These are phyloP conservation scores for Manis pentadactyla DNA, from an alignment of 2,797 vertebrate genomes.

Conservation along the genomic window DNA sequence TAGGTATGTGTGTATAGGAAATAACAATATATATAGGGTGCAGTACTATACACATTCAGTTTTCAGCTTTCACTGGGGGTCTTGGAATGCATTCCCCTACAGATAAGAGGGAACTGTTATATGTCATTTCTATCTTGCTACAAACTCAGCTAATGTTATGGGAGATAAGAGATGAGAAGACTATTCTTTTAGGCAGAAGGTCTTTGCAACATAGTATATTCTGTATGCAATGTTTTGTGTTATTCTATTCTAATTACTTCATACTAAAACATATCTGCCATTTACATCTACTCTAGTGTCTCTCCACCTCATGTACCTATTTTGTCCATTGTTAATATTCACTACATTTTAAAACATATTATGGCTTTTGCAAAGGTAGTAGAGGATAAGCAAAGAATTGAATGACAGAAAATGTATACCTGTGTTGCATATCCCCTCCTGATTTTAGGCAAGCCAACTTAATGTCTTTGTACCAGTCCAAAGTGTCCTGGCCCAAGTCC, in stretches of 20 bases:
- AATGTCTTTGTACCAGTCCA: background rate
- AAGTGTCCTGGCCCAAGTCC: background rate
- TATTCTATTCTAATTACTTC: background rate
- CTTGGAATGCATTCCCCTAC: background rate
- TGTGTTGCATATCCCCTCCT: background rate
- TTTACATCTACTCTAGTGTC: background rate
- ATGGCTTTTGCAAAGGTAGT: background rate
- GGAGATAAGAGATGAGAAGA: background rate
- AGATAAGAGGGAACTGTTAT: background rate
- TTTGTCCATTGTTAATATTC: background rate
- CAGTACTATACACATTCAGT: background rate
- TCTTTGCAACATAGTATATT: background rate
- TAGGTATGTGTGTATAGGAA: background rate
- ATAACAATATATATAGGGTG: background rate
- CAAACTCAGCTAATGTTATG: background rate
- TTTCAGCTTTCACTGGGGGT: background rate
- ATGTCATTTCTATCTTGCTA: background rate
- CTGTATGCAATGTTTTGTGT: background rate
- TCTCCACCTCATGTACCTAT: background rate
- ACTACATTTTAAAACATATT: background rate
- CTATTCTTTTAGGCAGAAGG: background rate
- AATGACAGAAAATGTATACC: background rate
- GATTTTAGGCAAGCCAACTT: background rate
- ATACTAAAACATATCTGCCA: background rate
- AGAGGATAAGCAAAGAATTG: background rate